These are phyloP conservation scores for Pheosia tremula DNA, from an alignment of 2,888 invertebrate genomes.

Conservation along the genomic window DNA sequence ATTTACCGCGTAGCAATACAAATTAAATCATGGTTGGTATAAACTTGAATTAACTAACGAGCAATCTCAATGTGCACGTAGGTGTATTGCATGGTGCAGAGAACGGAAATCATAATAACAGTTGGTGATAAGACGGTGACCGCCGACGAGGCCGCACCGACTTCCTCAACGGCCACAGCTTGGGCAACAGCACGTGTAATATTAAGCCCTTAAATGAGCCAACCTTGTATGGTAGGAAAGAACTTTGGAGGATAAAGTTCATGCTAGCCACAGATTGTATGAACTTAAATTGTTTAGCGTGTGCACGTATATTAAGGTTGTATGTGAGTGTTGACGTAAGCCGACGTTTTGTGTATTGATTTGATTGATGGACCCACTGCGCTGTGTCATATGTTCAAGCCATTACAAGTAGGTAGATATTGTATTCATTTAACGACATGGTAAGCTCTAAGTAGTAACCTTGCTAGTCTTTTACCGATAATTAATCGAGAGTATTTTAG, in stretches of 20 bases:
- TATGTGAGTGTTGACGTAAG: neutral
- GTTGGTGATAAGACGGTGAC: slow-evolving; percentile 50
- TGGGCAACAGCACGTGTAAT: slow-evolving; percentile 37
- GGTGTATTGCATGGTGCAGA: slow-evolving; percentile 15
- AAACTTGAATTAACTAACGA: no score
- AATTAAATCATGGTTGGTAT: neutral
- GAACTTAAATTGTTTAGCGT: slow-evolving; percentile 3
- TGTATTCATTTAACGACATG: no score
- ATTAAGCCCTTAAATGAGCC: slow-evolving; percentile 31
- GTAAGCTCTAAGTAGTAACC: no score
- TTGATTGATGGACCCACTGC: neutral
- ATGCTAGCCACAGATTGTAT: neutral
- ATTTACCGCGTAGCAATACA: neutral
- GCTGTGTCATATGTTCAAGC: no score
- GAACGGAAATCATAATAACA: slow-evolving; percentile 32
- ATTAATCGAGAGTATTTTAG: no score
- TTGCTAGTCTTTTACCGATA: no score
- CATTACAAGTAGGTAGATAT: no score
- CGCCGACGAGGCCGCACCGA: slow-evolving; percentile 49
- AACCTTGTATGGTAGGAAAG: slow-evolving; percentile 34
- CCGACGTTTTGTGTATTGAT: neutral
- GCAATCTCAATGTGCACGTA: neutral
- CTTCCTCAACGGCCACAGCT: slow-evolving; percentile 41
- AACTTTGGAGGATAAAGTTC: slow-evolving; percentile 1
- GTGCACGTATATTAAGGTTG: neutral